Conservation (phyloP, 2,113 vertebrate genomes). For the Ailurus styani region DNA sequence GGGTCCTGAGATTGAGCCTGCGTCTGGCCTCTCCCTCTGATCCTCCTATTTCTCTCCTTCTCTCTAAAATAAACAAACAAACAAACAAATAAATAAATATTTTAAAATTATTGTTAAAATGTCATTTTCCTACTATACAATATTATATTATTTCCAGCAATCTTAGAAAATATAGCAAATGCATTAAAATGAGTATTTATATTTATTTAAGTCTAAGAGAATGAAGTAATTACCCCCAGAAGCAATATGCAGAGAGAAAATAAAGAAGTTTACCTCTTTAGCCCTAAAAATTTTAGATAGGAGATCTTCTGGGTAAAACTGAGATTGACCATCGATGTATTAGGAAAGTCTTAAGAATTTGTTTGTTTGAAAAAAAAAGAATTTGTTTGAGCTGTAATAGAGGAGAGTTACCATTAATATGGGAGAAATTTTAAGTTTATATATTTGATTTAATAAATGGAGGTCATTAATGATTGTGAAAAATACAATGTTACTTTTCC, state of each 20-base stretch:
- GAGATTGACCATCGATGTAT: neutral
- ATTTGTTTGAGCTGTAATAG: neutral
- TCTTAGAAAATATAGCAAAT: neutral
- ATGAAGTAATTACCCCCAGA: neutral
- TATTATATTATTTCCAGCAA: neutral
- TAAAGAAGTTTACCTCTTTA: neutral
- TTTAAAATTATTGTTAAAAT: neutral
- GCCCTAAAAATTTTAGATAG: neutral
- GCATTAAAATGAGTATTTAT: neutral
- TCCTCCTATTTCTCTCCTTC: too few species aligned
- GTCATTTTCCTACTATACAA: neutral
- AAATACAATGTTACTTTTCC: neutral
- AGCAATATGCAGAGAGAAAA: neutral
- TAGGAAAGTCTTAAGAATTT: neutral
- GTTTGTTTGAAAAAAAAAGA: too few species aligned
- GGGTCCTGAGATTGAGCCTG: neutral
- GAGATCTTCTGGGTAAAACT: neutral
- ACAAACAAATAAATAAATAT: neutral
- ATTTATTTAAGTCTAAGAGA: neutral
- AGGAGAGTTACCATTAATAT: neutral
- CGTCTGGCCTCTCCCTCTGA: neutral
- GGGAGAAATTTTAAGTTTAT: neutral
- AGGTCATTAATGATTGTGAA: neutral
- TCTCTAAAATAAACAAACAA: neutral
- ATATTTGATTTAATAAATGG: neutral